phyloP scores from a whole-genome alignment of 2,113 vertebrate species.

The Mesembrinibis cayennensis region DNA sequence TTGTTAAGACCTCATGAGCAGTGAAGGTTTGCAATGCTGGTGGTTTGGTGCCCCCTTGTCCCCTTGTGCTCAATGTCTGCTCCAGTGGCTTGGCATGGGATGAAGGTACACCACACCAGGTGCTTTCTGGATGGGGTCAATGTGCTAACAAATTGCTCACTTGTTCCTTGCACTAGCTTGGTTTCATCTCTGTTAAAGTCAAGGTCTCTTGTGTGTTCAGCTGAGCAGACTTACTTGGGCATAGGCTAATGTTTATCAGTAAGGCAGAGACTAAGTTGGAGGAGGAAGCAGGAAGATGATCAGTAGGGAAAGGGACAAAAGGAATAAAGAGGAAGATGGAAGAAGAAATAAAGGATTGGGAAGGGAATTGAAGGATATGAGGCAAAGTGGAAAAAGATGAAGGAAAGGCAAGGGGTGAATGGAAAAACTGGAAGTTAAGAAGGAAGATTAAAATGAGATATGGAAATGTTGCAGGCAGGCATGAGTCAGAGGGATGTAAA shows the following conservation, averaged over 20 bases:
- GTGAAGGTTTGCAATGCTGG: not conserved
- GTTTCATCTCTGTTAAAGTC: not conserved
- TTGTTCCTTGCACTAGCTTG: not conserved
- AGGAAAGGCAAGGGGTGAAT: not conserved
- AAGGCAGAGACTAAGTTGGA: not conserved
- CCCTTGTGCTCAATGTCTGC: not conserved
- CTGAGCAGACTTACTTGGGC: not conserved
- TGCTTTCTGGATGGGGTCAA: not conserved
- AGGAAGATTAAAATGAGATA: not conserved
- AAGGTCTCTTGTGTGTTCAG: not conserved
- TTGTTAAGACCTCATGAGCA: not conserved
- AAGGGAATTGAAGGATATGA: not conserved
- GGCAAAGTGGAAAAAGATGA: not conserved
- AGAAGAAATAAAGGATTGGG: not conserved
- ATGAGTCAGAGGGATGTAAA: not conserved
- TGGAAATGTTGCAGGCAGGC: not conserved
- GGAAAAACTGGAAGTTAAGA: not conserved
- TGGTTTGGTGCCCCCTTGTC: not conserved
- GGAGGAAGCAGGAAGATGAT: not conserved
- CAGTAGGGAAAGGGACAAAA: not conserved
- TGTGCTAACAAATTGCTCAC: not conserved
- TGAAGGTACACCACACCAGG: not conserved
- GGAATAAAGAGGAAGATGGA: not conserved
- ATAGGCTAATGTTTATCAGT: not conserved
- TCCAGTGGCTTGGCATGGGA: not conserved